Evolutionary conservation across 30 jellyfish, hydroid and myxozoan genomes (phyloP).

Genomic region (Turritopsis rubra): DNA sequence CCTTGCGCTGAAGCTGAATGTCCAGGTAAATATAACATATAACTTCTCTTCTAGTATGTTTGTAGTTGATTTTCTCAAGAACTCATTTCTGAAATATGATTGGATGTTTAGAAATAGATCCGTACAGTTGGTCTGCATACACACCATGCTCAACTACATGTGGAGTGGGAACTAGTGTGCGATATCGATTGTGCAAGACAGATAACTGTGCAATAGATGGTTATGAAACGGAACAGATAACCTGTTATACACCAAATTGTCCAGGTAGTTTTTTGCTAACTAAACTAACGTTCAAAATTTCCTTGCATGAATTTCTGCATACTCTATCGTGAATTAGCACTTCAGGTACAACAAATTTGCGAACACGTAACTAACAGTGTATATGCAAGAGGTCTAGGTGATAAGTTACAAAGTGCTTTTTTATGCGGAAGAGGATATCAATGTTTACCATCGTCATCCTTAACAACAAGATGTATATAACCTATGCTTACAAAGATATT

Average conservation of each 20-base stretch:
- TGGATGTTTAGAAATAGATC: slow-evolving; percentile 47
- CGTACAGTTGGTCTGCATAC: slow-evolving; percentile 90
- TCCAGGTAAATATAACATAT: slow-evolving; percentile 58
- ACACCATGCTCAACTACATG: slow-evolving; percentile 85
- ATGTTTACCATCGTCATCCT: too few species aligned
- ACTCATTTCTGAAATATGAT: background rate
- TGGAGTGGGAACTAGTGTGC: slow-evolving; percentile 86
- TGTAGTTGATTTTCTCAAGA: background rate
- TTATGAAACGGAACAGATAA: slow-evolving; percentile 76
- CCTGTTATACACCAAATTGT: slow-evolving; percentile 93
- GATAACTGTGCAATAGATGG: slow-evolving; percentile 83
- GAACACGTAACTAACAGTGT: too few species aligned
- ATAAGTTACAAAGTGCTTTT: too few species aligned
- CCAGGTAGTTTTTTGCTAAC: slow-evolving; percentile 85
- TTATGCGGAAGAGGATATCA: too few species aligned
- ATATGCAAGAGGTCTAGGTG: too few species aligned
- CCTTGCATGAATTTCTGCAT: too few species aligned
- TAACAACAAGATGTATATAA: too few species aligned
- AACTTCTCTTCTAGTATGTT: background rate
- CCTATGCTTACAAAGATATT: too few species aligned
- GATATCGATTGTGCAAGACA: slow-evolving; percentile 72
- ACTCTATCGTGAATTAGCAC: too few species aligned
- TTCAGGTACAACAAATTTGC: too few species aligned
- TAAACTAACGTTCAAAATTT: too few species aligned
- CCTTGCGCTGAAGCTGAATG: slow-evolving; percentile 78